A percentile compares a stretch with the other conserved stretches of the same genome.
phyloP scores from a whole-genome alignment of 2,113 vertebrate genomes.

The Istiophorus platypterus region DNA sequence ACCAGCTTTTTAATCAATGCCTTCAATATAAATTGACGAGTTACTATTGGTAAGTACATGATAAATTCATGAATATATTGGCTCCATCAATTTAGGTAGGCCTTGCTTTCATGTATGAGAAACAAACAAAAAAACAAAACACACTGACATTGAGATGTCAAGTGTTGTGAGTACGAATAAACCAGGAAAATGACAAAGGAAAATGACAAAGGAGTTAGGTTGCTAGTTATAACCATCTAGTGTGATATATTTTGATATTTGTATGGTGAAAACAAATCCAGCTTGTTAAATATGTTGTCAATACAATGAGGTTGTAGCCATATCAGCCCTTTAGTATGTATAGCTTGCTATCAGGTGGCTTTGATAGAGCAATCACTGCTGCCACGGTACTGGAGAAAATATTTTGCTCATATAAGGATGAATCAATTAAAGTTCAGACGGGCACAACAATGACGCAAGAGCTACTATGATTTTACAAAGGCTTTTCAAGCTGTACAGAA shows the following conservation, averaged over 20 bases:
- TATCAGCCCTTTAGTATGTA: constrained; percentile 28
- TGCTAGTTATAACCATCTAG: background rate
- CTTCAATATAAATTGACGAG: background rate
- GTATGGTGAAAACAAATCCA: background rate
- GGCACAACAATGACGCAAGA: background rate
- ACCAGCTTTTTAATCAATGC: background rate
- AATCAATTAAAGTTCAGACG: constrained; percentile 16
- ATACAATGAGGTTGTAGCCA: constrained; percentile 19
- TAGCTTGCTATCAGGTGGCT: constrained; percentile 54
- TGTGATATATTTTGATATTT: background rate
- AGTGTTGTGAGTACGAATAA: background rate
- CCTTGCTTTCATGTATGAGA: background rate
- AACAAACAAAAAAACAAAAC: constrained; percentile 6
- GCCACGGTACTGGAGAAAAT: constrained; percentile 64
- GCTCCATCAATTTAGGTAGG: background rate
- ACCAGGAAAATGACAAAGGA: background rate
- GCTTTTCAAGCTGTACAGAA: background rate
- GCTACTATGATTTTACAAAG: background rate
- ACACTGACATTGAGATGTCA: background rate
- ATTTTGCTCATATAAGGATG: constrained; percentile 45
- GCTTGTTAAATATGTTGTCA: background rate
- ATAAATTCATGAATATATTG: background rate
- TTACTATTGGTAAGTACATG: background rate
- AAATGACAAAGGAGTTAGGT: background rate
- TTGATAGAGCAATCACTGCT: constrained; percentile 68